Conservation (phyloP, 2,113 vertebrate genomes). For the Sialia sialis region DNA sequence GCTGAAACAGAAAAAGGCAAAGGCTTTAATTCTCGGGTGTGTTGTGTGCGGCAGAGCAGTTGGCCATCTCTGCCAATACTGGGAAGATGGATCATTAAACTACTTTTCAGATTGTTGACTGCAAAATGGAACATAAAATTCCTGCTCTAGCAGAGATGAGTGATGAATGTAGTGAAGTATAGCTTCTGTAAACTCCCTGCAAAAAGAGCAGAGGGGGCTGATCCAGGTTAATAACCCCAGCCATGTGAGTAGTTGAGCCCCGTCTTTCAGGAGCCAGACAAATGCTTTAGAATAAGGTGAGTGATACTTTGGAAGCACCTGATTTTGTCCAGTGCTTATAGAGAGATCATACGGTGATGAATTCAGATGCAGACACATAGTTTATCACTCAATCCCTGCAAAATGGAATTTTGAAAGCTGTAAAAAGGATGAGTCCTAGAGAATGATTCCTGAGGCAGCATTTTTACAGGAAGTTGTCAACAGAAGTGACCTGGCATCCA, state of each 20-base stretch:
- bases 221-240: neutral
- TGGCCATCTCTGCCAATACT: neutral
- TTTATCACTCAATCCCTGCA: neutral
- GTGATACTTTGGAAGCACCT: neutral
- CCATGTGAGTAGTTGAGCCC: neutral
- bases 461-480: neutral
- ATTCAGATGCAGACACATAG: neutral
- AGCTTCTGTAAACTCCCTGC: neutral
- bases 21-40: neutral
- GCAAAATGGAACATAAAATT: neutral
- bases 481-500: neutral
- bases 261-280: neutral
- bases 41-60: neutral
- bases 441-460: neutral
- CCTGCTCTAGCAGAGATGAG: neutral
- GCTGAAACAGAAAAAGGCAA: neutral
- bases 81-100: neutral
- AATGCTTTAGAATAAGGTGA: neutral
- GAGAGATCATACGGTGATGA: neutral
- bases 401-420: neutral
- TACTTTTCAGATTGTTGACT: neutral
- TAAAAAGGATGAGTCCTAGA: neutral
- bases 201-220: neutral
- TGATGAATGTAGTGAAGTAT: neutral
- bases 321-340: neutral